Base-by-base conservation (phyloP, 2,113 vertebrate genomes). In the Emberiza fucata region DNA sequence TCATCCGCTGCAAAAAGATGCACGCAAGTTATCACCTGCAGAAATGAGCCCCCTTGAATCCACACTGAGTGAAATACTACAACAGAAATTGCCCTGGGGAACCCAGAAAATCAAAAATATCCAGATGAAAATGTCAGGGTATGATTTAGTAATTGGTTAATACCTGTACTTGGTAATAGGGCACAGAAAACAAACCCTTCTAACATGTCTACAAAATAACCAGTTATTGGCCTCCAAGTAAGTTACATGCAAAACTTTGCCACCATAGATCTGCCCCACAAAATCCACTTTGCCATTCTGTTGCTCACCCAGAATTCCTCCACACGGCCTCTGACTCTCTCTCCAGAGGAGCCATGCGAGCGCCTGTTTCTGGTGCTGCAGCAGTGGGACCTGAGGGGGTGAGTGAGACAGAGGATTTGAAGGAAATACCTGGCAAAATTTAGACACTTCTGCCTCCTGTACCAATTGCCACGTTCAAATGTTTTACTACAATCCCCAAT, bases 341-440 rank as follows among this genome's bases (percentile, higher is more conserved):
- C 99, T 98, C 99, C 99, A 99, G 6, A 99, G 97, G 18, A 99
- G 97, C 99, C 99, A 99, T 13, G 98, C 98, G 2, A 99, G 96
- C 0, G 99, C 99, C 76, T 96, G 98, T 88, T 98, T 99, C 97
- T 99, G 99, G 94, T 99, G 99, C n/a, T 94, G 93, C 48, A 99
- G 93, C 79, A 99, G 95, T 1, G 98, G 91, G 68, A 98, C 92
- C 98, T 98, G 93, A 78, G 51, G 86, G 60, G 64, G 39, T 3
- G 0, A 96, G 73, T 3, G 31, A 79, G 39, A 72, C 18, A 86
- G 10, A 59, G 28, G 9, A 81, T n/a, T 27, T 79, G 42, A 68
- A 85, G 31, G 14, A 23, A 68, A 69, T 5, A 14, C 3, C 4
- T n/a, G 29, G 27, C 23, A 25, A 39, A 31, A 28, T 44, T 18